phyloP scores from a whole-genome alignment of 1,140 invertebrate species.

The Conopomorpha cramerella region DNA sequence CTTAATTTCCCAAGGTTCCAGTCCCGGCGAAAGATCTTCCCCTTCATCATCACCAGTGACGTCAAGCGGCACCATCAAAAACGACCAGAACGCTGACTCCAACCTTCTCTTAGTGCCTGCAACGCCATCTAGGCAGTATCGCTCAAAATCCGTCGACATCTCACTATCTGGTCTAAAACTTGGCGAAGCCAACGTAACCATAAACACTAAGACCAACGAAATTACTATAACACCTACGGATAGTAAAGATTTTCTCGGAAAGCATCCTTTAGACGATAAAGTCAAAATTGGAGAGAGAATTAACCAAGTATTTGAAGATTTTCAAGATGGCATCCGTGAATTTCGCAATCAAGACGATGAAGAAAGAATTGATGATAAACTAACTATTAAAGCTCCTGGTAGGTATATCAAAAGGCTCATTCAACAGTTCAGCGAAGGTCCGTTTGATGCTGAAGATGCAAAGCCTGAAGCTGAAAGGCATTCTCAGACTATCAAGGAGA shows the following conservation, averaged over 20 bases:
- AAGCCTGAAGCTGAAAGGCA: conserved; percentile 34
- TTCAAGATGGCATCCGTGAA: conserved; percentile 23
- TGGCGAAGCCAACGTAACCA: conserved; percentile 39
- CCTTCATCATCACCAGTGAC: conserved; percentile 40
- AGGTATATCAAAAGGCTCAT: conserved; percentile 53
- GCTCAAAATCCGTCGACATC: conserved; percentile 49
- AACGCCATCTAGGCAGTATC: conserved; percentile 32
- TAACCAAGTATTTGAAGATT: conserved; percentile 27
- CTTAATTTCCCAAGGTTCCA: conserved; percentile 29
- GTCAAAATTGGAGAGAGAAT: conserved; percentile 35
- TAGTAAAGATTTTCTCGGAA: conserved; percentile 18
- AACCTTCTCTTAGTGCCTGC: conserved; percentile 38
- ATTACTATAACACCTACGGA: conserved; percentile 42
- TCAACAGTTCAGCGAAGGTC: conserved; percentile 55
- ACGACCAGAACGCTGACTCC: conserved; percentile 20
- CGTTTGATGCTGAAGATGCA: conserved; percentile 36
- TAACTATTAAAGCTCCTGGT: conserved; percentile 42
- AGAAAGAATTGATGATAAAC: conserved; percentile 24
- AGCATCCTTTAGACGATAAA: conserved; percentile 26
- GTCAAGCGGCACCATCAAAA: conserved; percentile 28
- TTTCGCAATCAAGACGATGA: conserved; percentile 11
- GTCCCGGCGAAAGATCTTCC: conserved; percentile 45
- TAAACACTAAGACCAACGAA: conserved; percentile 43
- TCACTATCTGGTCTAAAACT: conserved; percentile 33
- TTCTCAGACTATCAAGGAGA: conserved; percentile 35